Percentiles rank a stretch among this genome's conserved stretches.
Evolutionary conservation across 2,797 vertebrate genomes (phyloP).

Genomic region (Echeneis naucrates): DNA sequence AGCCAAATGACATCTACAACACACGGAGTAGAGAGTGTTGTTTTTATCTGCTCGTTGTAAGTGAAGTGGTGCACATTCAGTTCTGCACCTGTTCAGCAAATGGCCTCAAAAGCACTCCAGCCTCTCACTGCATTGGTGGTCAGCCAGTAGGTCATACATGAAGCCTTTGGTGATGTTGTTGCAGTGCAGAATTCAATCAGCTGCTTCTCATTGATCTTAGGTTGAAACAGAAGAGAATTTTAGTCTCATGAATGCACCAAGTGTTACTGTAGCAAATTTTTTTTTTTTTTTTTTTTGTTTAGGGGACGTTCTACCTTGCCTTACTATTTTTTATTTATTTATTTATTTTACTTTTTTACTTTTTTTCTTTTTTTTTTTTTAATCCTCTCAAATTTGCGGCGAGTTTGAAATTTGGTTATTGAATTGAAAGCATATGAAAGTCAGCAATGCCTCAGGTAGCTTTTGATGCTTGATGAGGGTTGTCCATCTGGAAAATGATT

Average conservation of each 20-base stretch:
- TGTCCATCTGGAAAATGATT: slow-evolving; percentile 64
- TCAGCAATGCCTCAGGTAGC: slow-evolving; percentile 49
- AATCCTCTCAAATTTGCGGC: slow-evolving; percentile 34
- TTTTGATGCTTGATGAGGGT: slow-evolving; percentile 56
- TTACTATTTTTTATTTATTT: no score
- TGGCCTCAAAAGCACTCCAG: slow-evolving; percentile 32
- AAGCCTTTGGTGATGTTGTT: slow-evolving; percentile 7
- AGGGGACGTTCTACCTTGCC: not conserved
- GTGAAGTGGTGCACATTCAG: slow-evolving; percentile 43
- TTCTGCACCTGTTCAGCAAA: slow-evolving; percentile 39
- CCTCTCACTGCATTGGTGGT: slow-evolving; percentile 11
- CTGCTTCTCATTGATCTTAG: not conserved
- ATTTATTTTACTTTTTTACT: no score
- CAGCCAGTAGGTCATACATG: slow-evolving; percentile 27
- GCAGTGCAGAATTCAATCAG: slow-evolving; percentile 17
- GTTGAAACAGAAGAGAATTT: slow-evolving; percentile 13
- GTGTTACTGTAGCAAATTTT: not conserved
- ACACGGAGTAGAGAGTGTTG: slow-evolving; percentile 16
- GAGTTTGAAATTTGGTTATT: slow-evolving; percentile 39
- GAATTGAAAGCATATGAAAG: slow-evolving; percentile 52
- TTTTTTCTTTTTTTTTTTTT: slow-evolving; percentile 21
- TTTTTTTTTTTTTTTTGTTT: slow-evolving; percentile 3
- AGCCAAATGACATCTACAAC: slow-evolving; percentile 15
- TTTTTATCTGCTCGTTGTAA: slow-evolving; percentile 35
- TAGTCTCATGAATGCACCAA: not conserved